Percentiles rank a stretch among this genome's conserved stretches.
phyloP scores from a whole-genome alignment of 2,113 vertebrate species.

The Oryzias javanicus region DNA sequence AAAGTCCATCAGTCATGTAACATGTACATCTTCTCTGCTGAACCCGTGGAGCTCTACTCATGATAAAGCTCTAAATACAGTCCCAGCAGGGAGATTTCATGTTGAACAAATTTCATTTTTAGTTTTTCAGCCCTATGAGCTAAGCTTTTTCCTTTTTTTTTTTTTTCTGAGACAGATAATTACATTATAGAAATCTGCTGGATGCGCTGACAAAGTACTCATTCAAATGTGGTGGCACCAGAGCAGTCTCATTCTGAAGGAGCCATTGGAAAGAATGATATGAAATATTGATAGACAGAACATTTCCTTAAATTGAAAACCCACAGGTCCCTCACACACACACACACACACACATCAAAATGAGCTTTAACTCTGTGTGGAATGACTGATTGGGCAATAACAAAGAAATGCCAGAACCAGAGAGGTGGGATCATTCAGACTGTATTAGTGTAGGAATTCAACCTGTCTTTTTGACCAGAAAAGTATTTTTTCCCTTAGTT shows the following conservation, averaged over 20 bases:
- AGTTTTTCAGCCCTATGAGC: conserved; percentile 24
- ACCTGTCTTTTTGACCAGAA: conserved; percentile 9
- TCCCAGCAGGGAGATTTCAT: conserved; percentile 6
- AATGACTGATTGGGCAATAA: conserved; percentile 10
- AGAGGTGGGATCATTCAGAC: conserved; percentile 27
- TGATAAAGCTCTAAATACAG: conserved; percentile 22
- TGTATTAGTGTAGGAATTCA: conserved; percentile 32
- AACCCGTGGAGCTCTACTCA: conserved; percentile 17
- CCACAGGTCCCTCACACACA: conserved; percentile 37
- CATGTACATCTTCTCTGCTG: conserved; percentile 31
- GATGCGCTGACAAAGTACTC: conserved; percentile 34
- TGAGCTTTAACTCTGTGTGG: conserved; percentile 20
- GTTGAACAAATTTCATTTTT: conserved; percentile 30
- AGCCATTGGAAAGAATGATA: conserved; percentile 36
- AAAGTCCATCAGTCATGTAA: conserved; percentile 51
- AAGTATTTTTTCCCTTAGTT: too few species aligned
- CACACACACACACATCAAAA: conserved; percentile 15
- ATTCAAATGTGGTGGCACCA: conserved; percentile 36
- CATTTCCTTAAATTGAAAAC: conserved; percentile 55
- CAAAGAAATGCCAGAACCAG: conserved; percentile 13
- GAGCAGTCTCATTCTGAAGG: conserved; percentile 27
- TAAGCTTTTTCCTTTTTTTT: conserved; percentile 5
- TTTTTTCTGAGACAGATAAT: conserved; percentile 26
- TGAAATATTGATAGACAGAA: conserved; percentile 70
- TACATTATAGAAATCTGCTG: conserved; percentile 34